Base-by-base conservation (phyloP, 2,113 vertebrate species). In the Camarhynchus parvulus region DNA sequence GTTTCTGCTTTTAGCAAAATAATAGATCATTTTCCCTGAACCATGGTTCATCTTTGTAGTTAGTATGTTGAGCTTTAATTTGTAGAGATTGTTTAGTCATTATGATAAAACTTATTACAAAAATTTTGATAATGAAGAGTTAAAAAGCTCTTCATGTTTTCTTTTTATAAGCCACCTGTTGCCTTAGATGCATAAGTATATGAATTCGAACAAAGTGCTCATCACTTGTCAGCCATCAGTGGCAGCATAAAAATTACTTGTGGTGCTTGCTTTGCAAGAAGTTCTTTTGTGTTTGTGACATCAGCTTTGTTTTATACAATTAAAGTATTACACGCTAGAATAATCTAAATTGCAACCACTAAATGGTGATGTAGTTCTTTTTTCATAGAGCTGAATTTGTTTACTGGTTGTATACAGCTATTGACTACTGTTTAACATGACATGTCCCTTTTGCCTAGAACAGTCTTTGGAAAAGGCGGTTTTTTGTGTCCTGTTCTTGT, bases 241-340 rank as follows among this genome's bases (percentile, higher is more conserved):
- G 97, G 97, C 96, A 98, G 97, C 98, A 96, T 98, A 98, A 98
- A 99, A 98, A 99, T 98, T 98, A 98, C 98, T 98, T 98, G 96
- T 98, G 97, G 98, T 98, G 98, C 98, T 98, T 98, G 98, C 97
- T 98, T 98, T 98, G 98, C 97, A 98, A 98, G 97, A 97, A 97
- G 93, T 98, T 98, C 98, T 98, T 98, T 98, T 98, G 98, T 99
- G 98, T 98, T 98, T 98, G 98, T 98, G 98, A 99, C 98, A 98
- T 98, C 97, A 98, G 98, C 98, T 99, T 99, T 99, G 98, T 99
- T 99, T 99, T 98, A 98, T 97, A 98, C 98, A 99, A 99, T 99
- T 99, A 99, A 99, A 98, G 98, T 98, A 98, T 99, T 99, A 98
- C 98, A 99, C 96, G 98, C 98, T 99, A 99, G 98, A 99, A 99